phyloP scores from a whole-genome alignment of 53 echinoderm and acorn worm genomes.

The Patiria pectinifera region DNA sequence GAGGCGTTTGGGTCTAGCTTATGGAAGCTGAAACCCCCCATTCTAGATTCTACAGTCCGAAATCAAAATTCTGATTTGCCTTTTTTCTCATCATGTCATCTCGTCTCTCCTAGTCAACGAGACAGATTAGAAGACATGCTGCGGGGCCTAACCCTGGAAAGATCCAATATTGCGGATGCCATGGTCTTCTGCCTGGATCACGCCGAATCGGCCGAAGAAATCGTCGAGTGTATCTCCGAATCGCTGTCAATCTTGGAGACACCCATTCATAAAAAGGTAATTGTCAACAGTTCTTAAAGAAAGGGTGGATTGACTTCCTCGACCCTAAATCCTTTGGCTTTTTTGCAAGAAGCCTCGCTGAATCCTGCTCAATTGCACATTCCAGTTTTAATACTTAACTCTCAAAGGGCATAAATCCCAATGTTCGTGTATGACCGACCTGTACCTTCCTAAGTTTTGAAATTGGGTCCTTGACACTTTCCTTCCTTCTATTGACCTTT shows the following conservation, averaged over 20 bases:
- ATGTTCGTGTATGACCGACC: background rate
- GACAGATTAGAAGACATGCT: constrained; percentile 96
- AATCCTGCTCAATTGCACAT: background rate
- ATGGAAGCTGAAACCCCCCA: too few species aligned
- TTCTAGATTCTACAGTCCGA: background rate
- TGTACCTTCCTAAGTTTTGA: background rate
- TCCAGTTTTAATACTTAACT: background rate
- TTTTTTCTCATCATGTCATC: background rate
- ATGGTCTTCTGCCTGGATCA: constrained; percentile 99
- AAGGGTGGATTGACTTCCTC: background rate
- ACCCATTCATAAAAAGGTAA: constrained; percentile 94
- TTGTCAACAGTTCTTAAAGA: background rate
- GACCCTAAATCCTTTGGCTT: too few species aligned
- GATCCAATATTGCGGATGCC: constrained; percentile 83
- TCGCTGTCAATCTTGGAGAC: constrained; percentile 89
- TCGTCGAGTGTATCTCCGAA: constrained; percentile 96
- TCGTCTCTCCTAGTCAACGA: constrained; percentile 75
- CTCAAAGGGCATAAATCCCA: background rate
- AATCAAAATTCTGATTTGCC: background rate
- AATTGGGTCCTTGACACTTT: background rate
- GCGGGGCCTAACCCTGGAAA: constrained; percentile 71
- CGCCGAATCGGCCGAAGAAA: constrained; percentile 94
- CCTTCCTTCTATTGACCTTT: background rate
- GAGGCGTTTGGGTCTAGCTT: too few species aligned
- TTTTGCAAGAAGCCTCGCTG: too few species aligned